Percentiles rank a stretch among this genome's conserved stretches.
Evolutionary conservation across 2,888 invertebrate species (phyloP).

Genomic region (Chorisops tibialis): DNA sequence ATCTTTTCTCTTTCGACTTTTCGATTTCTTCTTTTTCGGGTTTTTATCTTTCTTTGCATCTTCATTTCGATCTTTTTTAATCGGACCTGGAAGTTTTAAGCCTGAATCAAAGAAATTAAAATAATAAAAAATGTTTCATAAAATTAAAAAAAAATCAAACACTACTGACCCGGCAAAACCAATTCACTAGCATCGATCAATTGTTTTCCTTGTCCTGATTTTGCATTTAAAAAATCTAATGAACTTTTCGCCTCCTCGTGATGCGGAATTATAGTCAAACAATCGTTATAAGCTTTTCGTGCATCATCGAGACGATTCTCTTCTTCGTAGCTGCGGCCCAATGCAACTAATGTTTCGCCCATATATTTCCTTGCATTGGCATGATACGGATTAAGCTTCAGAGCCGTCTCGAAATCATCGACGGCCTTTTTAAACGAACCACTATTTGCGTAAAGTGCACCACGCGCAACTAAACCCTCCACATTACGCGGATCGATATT

Average conservation of each 20-base stretch:
- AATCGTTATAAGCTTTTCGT: conserved; percentile 79
- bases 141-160: neutral
- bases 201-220: conserved; percentile 57
- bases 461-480: conserved; percentile 87
- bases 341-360: conserved; percentile 86
- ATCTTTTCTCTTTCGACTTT: conserved; percentile 64
- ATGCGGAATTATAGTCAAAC: conserved; percentile 76
- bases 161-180: conserved; percentile 56
- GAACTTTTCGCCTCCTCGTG: conserved; percentile 86
- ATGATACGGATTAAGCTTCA: conserved; percentile 84
- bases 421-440: conserved; percentile 91
- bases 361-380: conserved; percentile 92
- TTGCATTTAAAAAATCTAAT: conserved; percentile 74
- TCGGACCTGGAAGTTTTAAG: conserved; percentile 3
- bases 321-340: conserved; percentile 84
- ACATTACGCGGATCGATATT: conserved; percentile 89
- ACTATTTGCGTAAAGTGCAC: conserved; percentile 89
- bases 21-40: conserved; percentile 59
- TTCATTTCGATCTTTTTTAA: conserved; percentile 37
- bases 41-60: conserved; percentile 62
- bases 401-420: conserved; percentile 89
- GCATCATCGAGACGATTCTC: conserved; percentile 83
- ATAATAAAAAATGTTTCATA: neutral
- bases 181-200: conserved; percentile 64
- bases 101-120: conserved; percentile 18